Evolutionary conservation across 2,888 invertebrate genomes (phyloP), one percentile per base, ranked within the genome.

Genomic region (Eudasyphora cyanicolor): DNA sequence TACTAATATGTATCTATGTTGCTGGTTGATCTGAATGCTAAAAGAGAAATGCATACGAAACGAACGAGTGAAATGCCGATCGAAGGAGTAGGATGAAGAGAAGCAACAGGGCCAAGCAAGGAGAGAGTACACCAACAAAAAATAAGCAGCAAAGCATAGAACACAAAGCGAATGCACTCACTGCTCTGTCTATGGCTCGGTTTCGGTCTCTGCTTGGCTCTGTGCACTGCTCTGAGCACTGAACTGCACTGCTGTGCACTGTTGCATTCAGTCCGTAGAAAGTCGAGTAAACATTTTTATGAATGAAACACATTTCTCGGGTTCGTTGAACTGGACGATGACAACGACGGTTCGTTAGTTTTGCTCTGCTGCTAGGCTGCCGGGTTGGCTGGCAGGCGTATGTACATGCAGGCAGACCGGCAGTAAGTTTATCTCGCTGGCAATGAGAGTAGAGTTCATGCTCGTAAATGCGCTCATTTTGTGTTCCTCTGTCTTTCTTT

Each of bases 201-300:
- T 5, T 49, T 8, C 8, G 17, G 6, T 49, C n/a, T 49, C 49
- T 49, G 49, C 12, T 7, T 7, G 4, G 49, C 49, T 17, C 12
- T 2, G 4, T 60, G 54, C 54, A 54, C 3, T 17, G 54, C 7
- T 10, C 19, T 7, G 17, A 5, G 10, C 54, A 54, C 14, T 17
- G 57, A 27, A n/a, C n/a, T n/a, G n/a, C n/a, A n/a, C n/a, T n/a
- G n/a, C n/a, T n/a, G n/a, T n/a, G n/a, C 17, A 19, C 19, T 49
- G 14, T 8, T 57, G n/a, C 32, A 70, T 27, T 42, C 69, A 67
- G 80, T 77, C 84, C 82, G 86, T 83, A 73, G 75, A 82, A 86
- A 84, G 87, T 86, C 87, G 88, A 88, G 88, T 89, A 88, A 87
- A 87, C 82, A 89, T 87, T 89, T 89, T 89, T 89, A 90, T 90